phyloP scores from a whole-genome alignment of 1,140 invertebrate genomes.

The Aphelinus certus region DNA sequence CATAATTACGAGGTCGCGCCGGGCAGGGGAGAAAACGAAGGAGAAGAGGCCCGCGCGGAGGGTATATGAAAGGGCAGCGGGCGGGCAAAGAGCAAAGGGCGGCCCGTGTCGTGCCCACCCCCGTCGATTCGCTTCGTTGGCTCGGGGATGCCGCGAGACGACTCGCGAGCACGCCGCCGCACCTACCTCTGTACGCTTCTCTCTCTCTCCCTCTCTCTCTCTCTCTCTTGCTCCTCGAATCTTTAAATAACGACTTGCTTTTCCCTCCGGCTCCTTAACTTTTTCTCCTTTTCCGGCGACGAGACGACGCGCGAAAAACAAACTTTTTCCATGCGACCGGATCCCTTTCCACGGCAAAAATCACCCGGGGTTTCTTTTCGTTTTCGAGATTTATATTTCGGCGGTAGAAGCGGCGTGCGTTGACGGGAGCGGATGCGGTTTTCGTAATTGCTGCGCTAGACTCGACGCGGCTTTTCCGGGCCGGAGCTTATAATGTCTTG shows the following conservation, averaged over 20 bases:
- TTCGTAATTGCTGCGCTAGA: too few species aligned
- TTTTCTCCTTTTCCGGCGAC: not conserved
- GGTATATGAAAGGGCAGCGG: not conserved
- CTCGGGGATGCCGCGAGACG: slow-evolving; percentile 18
- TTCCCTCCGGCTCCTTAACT: not conserved
- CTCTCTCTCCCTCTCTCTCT: not conserved
- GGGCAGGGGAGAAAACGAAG: not conserved
- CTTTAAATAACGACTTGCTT: slow-evolving; percentile 21
- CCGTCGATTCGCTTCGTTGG: slow-evolving; percentile 12
- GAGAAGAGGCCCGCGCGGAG: not conserved
- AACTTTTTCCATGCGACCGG: not conserved
- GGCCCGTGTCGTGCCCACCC: not conserved
- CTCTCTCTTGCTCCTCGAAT: slow-evolving; percentile 11
- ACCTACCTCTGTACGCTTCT: not conserved
- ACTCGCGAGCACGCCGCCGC: not conserved
- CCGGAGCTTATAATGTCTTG: too few species aligned
- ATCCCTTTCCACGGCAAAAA: too few species aligned
- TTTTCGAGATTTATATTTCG: too few species aligned
- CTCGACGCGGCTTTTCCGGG: too few species aligned
- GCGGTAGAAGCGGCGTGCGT: too few species aligned
- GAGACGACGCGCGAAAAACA: not conserved
- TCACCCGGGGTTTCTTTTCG: too few species aligned
- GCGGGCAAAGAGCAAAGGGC: slow-evolving; percentile 11
- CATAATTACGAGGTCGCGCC: slow-evolving; percentile 22
- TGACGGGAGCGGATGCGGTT: too few species aligned